phyloP scores from a whole-genome alignment of 2,888 invertebrate genomes.

The Baccha elongata region DNA sequence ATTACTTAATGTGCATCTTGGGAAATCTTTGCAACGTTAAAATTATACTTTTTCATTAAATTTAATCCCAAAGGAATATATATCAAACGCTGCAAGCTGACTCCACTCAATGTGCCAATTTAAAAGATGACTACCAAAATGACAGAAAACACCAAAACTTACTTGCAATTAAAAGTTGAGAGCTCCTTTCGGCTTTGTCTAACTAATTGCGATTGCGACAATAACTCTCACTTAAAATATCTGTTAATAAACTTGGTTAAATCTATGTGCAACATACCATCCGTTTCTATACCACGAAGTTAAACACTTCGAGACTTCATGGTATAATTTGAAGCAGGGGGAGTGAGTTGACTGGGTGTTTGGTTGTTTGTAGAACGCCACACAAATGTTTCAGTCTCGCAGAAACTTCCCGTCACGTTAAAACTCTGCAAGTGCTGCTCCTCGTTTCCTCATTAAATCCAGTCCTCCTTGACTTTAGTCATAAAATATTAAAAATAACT shows the following conservation, averaged over 20 bases:
- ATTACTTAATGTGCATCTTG: slow-evolving; percentile 41
- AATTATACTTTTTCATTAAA: slow-evolving; percentile 11
- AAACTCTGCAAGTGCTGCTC: slow-evolving; percentile 49
- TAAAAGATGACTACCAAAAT: slow-evolving; percentile 23
- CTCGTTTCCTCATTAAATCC: slow-evolving; percentile 66
- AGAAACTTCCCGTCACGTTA: slow-evolving; percentile 65
- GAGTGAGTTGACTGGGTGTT: slow-evolving; percentile 1
- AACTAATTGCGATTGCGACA: slow-evolving; percentile 70
- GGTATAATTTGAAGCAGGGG: not conserved
- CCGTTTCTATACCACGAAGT: not conserved
- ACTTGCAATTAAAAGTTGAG: slow-evolving; percentile 65
- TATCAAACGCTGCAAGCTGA: slow-evolving; percentile 7
- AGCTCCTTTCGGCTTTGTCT: slow-evolving; percentile 58
- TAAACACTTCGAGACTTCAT: not conserved
- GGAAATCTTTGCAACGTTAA: slow-evolving; percentile 45
- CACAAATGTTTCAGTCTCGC: slow-evolving; percentile 12
- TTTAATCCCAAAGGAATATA: slow-evolving; percentile 24
- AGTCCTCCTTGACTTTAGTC: slow-evolving; percentile 33
- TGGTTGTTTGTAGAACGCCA: not conserved
- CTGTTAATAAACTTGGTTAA: slow-evolving; percentile 63
- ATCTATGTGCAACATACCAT: slow-evolving; percentile 12
- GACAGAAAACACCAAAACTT: slow-evolving; percentile 59
- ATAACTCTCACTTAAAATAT: slow-evolving; percentile 62
- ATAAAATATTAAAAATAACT: slow-evolving; percentile 60
- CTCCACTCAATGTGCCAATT: slow-evolving; percentile 29